Evolutionary conservation across 2,797 vertebrate species (phyloP).

Genomic region (Caiman crocodilus): DNA sequence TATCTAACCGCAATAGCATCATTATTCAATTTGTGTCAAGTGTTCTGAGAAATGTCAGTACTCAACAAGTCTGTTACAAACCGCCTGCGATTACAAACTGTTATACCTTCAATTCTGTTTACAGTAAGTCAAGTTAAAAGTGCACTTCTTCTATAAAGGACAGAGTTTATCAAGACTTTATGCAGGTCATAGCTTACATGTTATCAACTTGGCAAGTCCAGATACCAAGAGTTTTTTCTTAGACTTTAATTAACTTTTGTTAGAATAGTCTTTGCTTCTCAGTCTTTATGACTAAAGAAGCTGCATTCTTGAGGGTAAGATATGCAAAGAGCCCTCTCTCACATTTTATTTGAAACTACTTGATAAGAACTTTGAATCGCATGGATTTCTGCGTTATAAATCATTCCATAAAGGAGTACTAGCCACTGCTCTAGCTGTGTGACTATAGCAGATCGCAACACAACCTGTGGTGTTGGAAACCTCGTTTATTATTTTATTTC

Average conservation of each 20-base stretch:
- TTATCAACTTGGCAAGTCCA: conserved; percentile 47
- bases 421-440: background rate
- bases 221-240: conserved; percentile 46
- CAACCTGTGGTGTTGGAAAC: background rate
- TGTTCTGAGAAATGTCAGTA: conserved; percentile 52
- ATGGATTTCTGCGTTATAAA: conserved; percentile 20
- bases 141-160: conserved; percentile 64
- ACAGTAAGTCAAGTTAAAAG: conserved; percentile 57
- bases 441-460: background rate
- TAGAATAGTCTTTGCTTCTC: conserved; percentile 24
- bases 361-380: background rate
- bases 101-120: conserved; percentile 59
- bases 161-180: conserved; percentile 67
- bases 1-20: conserved; percentile 46
- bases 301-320: conserved; percentile 60
- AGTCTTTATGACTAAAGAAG: conserved; percentile 5
- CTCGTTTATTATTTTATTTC: background rate
- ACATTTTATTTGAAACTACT: conserved; percentile 21
- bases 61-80: conserved; percentile 68
- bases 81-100: conserved; percentile 63
- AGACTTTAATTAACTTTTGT: conserved; percentile 45
- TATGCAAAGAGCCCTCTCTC: conserved; percentile 49
- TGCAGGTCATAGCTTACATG: conserved; percentile 64
- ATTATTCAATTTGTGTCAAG: conserved; percentile 44
- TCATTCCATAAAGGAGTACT: background rate